These are phyloP conservation scores for Pteronura brasiliensis DNA, from an alignment of 2,113 vertebrate genomes.

Conservation along the genomic window DNA sequence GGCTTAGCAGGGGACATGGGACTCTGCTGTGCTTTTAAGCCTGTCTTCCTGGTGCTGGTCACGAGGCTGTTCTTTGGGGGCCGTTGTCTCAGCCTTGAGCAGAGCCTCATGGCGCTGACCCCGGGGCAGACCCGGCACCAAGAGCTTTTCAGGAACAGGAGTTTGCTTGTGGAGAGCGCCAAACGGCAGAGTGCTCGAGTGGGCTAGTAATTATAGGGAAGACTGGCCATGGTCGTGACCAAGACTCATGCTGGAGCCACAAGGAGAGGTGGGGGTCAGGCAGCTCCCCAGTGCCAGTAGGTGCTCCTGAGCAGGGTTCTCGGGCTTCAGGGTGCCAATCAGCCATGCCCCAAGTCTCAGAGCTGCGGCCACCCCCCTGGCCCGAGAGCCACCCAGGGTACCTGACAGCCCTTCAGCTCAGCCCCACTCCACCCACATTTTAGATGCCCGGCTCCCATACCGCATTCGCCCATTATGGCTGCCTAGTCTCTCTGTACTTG, in stretches of 20 bases:
- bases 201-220: background rate
- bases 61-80: no score
- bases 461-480: background rate
- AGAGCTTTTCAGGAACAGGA: background rate
- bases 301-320: background rate
- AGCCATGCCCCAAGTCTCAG: background rate
- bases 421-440: background rate
- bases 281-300: background rate
- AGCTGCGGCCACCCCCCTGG: background rate
- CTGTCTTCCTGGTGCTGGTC: background rate
- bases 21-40: background rate
- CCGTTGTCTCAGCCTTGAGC: background rate
- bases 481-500: background rate
- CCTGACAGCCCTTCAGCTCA: background rate
- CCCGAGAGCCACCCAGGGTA: no score
- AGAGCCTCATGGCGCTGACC: no score
- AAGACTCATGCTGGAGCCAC: background rate
- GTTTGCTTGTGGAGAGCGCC: rapidly evolving
- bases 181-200: no score
- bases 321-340: no score
- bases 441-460: background rate
- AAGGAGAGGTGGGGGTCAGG: background rate
- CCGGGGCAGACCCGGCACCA: background rate
- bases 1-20: background rate
- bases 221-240: background rate